Percentiles rank a stretch among this genome's conserved stretches.
Evolutionary conservation across 2,888 invertebrate genomes (phyloP).

Genomic region (Daptonema setosum): DNA sequence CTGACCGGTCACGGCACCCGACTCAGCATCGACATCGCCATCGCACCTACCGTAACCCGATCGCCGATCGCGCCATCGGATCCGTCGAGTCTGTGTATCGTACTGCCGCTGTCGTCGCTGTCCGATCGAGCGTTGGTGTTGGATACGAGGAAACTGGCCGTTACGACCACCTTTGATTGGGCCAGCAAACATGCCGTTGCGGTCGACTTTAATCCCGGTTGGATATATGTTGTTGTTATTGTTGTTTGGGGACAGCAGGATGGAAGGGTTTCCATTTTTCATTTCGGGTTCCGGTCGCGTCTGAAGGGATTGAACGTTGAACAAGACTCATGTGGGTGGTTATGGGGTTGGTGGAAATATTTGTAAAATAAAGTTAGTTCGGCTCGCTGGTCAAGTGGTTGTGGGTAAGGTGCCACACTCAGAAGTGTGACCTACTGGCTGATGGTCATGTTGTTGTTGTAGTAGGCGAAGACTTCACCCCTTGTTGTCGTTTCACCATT

Average conservation of each 20-base stretch:
- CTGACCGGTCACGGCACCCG: slow-evolving; percentile 29
- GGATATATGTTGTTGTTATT: background rate
- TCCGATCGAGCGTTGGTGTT: slow-evolving; percentile 52
- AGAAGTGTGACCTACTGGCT: too few species aligned
- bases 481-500: too few species aligned
- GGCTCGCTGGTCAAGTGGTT: too few species aligned
- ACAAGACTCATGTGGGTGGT: too few species aligned
- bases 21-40: slow-evolving; percentile 42
- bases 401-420: too few species aligned
- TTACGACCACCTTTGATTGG: background rate
- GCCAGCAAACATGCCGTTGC: background rate
- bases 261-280: background rate
- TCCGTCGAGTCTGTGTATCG: slow-evolving; percentile 32
- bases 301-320: too few species aligned
- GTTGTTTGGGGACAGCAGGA: background rate
- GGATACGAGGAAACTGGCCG: background rate
- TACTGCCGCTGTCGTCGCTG: slow-evolving; percentile 61
- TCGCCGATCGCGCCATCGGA: slow-evolving; percentile 29
- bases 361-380: too few species aligned
- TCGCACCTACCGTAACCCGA: slow-evolving; percentile 55
- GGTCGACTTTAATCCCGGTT: background rate
- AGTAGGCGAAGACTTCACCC: too few species aligned
- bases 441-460: too few species aligned
- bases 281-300: too few species aligned
- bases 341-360: too few species aligned